These are phyloP conservation scores for Brachionus paranguensis DNA, from an alignment of 1,140 invertebrate genomes.

Conservation along the genomic window DNA sequence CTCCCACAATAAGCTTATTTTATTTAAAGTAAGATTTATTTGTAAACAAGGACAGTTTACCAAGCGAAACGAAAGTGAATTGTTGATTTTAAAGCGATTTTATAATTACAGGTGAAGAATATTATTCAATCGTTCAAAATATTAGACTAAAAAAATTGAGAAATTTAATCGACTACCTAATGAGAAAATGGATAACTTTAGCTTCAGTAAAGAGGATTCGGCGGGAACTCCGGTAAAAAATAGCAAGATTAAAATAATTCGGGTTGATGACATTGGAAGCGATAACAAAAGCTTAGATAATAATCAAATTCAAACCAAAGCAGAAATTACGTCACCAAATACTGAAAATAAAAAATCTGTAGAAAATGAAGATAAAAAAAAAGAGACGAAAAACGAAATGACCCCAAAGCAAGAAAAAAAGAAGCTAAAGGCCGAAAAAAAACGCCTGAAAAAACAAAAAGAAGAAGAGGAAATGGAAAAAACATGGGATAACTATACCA, in stretches of 20 bases:
- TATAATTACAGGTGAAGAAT: neutral
- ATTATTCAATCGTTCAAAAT: neutral
- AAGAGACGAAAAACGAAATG: neutral
- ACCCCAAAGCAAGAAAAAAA: neutral
- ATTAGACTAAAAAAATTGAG: neutral
- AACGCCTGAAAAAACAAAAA: neutral
- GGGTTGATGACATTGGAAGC: neutral
- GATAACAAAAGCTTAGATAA: neutral
- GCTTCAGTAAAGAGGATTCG: neutral
- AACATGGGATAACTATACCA: neutral
- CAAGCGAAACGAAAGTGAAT: neutral
- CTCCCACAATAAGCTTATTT: neutral
- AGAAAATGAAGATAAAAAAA: neutral
- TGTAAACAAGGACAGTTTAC: neutral
- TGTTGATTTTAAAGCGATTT: neutral
- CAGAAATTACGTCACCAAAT: neutral
- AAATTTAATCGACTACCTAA: neutral
- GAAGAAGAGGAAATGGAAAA: constrained; percentile 19
- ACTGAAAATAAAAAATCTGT: neutral
- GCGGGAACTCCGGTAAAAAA: neutral
- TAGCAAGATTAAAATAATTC: neutral
- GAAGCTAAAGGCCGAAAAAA: neutral
- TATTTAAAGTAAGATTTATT: neutral
- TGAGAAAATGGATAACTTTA: neutral
- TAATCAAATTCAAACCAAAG: neutral